A percentile compares a stretch with the other conserved stretches of the same genome.
These are phyloP conservation scores for Drosophila paracracens DNA, from an alignment of 2,888 invertebrate genomes.

Conservation along the genomic window DNA sequence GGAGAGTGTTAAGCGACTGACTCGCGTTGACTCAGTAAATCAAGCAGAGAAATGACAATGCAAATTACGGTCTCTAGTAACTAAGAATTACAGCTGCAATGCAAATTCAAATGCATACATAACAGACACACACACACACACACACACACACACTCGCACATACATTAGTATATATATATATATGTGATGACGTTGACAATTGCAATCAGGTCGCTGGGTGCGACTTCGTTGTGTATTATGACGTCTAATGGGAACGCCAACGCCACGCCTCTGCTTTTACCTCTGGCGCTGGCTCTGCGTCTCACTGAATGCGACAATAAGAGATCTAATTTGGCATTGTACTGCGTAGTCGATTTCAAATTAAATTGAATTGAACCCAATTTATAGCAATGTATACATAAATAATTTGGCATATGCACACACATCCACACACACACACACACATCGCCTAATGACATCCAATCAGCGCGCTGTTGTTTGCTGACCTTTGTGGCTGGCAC, in stretches of 20 bases:
- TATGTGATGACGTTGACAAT: constrained; percentile 9
- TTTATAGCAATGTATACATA: constrained; percentile 36
- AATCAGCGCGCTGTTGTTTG: constrained; percentile 63
- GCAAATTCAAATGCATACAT: background rate
- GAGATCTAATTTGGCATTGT: constrained; percentile 70
- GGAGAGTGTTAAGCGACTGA: background rate
- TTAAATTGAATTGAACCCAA: constrained; percentile 55
- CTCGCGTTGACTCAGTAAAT: background rate
- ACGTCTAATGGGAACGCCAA: constrained; percentile 35
- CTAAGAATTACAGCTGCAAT: background rate
- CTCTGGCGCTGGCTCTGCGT: background rate
- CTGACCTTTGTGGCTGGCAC: constrained; percentile 49
- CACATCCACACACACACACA: background rate
- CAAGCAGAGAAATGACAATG: background rate
- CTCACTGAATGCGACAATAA: constrained; percentile 37
- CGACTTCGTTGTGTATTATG: constrained; percentile 17
- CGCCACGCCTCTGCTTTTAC: constrained; percentile 38
- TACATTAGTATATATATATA: background rate
- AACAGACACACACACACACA: background rate
- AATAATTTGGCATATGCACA: constrained; percentile 5
- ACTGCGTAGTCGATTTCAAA: constrained; percentile 41
- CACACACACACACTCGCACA: no score
- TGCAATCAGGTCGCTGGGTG: background rate
- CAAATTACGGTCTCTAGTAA: background rate
- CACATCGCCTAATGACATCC: constrained; percentile 54